Evolutionary conservation across 2,888 invertebrate species (phyloP), one percentile per base, ranked within the genome.

Genomic region (Encarsia formosa): DNA sequence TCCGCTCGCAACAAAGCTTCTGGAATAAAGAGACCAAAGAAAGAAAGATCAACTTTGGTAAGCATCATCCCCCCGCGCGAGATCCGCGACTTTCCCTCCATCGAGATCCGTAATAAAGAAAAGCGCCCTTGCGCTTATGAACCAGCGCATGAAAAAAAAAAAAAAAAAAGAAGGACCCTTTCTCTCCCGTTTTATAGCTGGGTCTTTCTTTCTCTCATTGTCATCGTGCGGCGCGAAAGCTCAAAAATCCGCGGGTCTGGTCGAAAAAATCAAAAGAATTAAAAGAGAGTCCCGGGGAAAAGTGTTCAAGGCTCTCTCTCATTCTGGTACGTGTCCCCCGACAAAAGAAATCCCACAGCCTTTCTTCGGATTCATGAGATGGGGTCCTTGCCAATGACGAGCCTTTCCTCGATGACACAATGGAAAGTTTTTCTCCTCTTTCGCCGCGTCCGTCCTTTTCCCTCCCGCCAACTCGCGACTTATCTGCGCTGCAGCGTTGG

Each of bases 261-360:
- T 40, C 16, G n/a, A 39, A 20, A 31, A 5, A 29, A 9, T 40
- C 20, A 15, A 8, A 23, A 5, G 9, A 29, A 22, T 19, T 18
- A 22, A 13, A n/a, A n/a, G 11, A 24, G 32, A n/a, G 8, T 11
- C 11, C 26, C 32, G 15, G 37, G 31, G 23, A 32, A 37, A 31
- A 43, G 31, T 38, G 26, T 26, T 31, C 6, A 11, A 11, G 6
- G 11, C 26, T 8, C 1, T 1, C 11, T 8, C 11, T 8, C 1
- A 26, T 26, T 6, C 11, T 8, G 3, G 18, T 15, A 47, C 41
- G 46, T 39, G 39, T 34, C 23, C 13, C 15, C n/a, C 42, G 42
- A 52, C 52, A 52, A 52, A 52, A 42, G 23, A 50, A 42, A 52
- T 32, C 39, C n/a, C n/a, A n/a, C n/a, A n/a, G n/a, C n/a, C 26